phyloP scores from a whole-genome alignment of 2,888 invertebrate genomes.

The Electrophaes corylata region DNA sequence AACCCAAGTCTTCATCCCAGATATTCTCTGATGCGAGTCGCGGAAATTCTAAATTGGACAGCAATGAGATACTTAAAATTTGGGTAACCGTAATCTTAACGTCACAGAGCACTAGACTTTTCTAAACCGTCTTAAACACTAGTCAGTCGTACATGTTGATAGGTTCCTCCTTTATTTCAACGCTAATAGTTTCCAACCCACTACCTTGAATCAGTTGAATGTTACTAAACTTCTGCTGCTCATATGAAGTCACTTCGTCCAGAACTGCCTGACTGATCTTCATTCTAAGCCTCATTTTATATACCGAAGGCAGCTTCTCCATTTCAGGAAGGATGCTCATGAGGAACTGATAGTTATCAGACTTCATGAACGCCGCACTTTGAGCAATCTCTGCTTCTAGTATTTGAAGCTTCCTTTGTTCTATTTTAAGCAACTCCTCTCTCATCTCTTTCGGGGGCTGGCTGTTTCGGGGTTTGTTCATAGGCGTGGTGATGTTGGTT shows the following conservation, averaged over 20 bases:
- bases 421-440: conserved; percentile 38
- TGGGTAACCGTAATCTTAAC: background rate
- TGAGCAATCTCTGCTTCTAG: conserved; percentile 36
- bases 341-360: conserved; percentile 39
- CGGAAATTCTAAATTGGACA: background rate
- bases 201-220: conserved; percentile 15
- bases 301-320: conserved; percentile 35
- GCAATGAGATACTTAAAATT: no score
- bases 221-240: conserved; percentile 18
- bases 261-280: conserved; percentile 37
- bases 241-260: conserved; percentile 29
- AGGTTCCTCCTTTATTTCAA: conserved; percentile 33
- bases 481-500: background rate
- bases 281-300: conserved; percentile 37
- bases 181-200: background rate
- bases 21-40: background rate
- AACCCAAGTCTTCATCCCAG: background rate
- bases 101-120: background rate
- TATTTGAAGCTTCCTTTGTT: conserved; percentile 37
- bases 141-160: conserved; percentile 37
- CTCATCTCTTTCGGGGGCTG: conserved; percentile 26
- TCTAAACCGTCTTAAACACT: background rate
- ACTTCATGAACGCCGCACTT: conserved; percentile 26
- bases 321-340: conserved; percentile 41
- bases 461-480: conserved; percentile 1